Base-by-base conservation (phyloP, 2,888 invertebrate species). In the Cheilosia soror region DNA sequence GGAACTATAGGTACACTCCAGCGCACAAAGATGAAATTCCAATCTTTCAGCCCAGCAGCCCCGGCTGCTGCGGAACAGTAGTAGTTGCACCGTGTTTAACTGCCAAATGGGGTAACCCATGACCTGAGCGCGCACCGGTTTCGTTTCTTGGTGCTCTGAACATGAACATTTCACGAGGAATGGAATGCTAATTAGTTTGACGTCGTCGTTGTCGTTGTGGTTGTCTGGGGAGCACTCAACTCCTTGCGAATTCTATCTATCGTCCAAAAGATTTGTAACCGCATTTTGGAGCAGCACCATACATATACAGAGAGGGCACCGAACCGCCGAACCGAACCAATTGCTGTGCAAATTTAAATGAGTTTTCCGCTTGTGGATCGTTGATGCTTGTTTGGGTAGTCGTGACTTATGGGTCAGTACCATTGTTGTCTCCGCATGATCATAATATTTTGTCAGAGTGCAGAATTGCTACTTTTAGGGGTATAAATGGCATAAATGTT, bases 141-240 rank as follows among this genome's bases (percentile, higher is more conserved):
- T 40, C 53, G 47, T 78, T 78, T 37, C 68, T 57, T 47, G 31
- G 53, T 42, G 68, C 73, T 80, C 68, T 5, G 68, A 68, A 80
- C 80, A 80, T 68, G 80, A 68, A 68, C 55, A 75, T 71, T 84
- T 84, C 55, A 71, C 84, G 66, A 80, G 66, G n/a, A 84, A 71
- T 57, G 80, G 79, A 84, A 84, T 84, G 84, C 84, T 84, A 84
- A 84, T 84, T 80, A 80, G 80, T 84, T 84, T 84, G 80, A 84
- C 79, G 80, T 84, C 15, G 84, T 79, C 68, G 65, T 47, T 44
- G 71, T 58, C 7, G 49, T 31, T 40, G 49, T n/a, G 49, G 44
- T n/a, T 47, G 57, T 65, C 71, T 42, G 47, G 57, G 71, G 47
- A 75, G 75, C 65, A 58, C 58, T 78, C 68, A 71, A 55, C 63